Percentiles rank a stretch among this genome's conserved stretches.
phyloP scores from a whole-genome alignment of 2,797 vertebrate genomes.

The Nyctalus aviator region DNA sequence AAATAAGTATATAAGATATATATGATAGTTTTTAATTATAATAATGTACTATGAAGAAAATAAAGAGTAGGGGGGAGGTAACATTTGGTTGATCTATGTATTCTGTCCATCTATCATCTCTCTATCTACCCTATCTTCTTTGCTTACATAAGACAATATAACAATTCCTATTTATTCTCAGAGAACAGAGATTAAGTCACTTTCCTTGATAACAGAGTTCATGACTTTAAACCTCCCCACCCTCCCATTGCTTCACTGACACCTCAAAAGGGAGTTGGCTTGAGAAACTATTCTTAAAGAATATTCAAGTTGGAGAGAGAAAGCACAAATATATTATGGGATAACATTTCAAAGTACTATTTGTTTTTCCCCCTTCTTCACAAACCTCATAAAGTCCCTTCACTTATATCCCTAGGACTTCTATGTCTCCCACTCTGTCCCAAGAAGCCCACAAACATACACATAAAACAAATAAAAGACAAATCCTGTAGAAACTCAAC shows the following conservation, averaged over 20 bases:
- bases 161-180: background rate
- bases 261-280: background rate
- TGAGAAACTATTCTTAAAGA: conserved; percentile 6
- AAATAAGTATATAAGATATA: background rate
- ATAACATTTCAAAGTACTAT: background rate
- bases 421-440: background rate
- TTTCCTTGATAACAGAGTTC: conserved; percentile 12
- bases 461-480: background rate
- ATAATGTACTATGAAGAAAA: conserved; percentile 29
- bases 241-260: background rate
- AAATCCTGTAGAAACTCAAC: background rate
- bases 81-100: background rate
- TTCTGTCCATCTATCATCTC: background rate
- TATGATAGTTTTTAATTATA: background rate
- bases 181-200: conserved; percentile 20
- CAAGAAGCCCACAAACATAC: fast-evolving
- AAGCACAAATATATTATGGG: background rate
- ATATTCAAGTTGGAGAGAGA: background rate
- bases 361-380: conserved; percentile 15
- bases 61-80: background rate
- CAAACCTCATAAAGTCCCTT: background rate
- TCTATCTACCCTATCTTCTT: background rate
- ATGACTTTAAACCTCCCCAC: background rate
- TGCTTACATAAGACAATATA: background rate
- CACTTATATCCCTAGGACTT: background rate